These are phyloP conservation scores for Ooceraea biroi DNA, from an alignment of 1,140 invertebrate species.

Conservation along the genomic window DNA sequence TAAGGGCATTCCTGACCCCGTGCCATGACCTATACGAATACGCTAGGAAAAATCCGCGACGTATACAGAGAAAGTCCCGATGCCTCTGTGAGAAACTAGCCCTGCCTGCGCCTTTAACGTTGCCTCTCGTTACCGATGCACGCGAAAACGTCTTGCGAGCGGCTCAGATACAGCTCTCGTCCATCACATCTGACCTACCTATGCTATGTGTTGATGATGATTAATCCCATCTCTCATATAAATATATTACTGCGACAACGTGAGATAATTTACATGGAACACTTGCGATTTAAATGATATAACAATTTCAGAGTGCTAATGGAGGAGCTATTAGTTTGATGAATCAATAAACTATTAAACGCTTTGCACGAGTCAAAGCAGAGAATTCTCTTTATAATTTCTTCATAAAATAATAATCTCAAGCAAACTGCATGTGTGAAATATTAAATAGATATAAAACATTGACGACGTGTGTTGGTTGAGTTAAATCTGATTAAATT, in stretches of 20 bases:
- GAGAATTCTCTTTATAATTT: not conserved
- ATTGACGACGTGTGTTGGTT: not conserved
- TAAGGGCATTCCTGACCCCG: constrained; percentile 83
- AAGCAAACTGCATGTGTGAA: not conserved
- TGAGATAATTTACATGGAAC: constrained; percentile 35
- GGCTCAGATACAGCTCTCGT: constrained; percentile 52
- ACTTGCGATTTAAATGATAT: constrained; percentile 27
- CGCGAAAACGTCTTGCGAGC: constrained; percentile 65
- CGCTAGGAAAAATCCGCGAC: constrained; percentile 76
- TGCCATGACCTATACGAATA: constrained; percentile 79
- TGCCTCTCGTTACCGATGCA: constrained; percentile 71
- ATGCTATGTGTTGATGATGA: constrained; percentile 49
- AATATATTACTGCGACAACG: constrained; percentile 19
- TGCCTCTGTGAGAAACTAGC: constrained; percentile 80
- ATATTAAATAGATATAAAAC: constrained; percentile 8
- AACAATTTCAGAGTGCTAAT: not conserved
- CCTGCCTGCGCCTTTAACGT: constrained; percentile 71
- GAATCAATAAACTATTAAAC: not conserved
- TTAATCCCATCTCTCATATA: constrained; percentile 40
- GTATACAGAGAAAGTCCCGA: constrained; percentile 81
- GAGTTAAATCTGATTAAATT: not conserved
- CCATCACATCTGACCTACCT: constrained; percentile 61
- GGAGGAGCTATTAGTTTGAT: not conserved
- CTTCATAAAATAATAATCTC: not conserved
- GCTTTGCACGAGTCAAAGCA: not conserved